Evolutionary conservation across 2,113 vertebrate genomes (phyloP).

Genomic region (Poeciliopsis turrubarensis): DNA sequence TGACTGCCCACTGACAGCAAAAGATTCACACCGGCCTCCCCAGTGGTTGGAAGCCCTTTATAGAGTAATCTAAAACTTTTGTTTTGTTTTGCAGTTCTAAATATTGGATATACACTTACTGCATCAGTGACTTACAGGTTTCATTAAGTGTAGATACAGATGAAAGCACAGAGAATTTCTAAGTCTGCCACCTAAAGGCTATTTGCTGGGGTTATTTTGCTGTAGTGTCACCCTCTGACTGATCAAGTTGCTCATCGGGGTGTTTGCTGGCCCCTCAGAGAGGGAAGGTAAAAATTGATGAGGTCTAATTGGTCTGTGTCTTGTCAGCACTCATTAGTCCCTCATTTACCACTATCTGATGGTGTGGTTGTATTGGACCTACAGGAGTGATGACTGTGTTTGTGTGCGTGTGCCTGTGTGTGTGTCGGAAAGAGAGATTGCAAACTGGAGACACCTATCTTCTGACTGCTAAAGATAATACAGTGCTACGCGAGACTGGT

Average conservation of each 20-base stretch:
- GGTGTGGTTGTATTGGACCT: constrained; percentile 68
- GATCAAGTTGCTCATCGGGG: constrained; percentile 76
- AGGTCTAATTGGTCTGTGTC: constrained; percentile 79
- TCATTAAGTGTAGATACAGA: constrained; percentile 47
- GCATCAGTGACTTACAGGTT: not conserved
- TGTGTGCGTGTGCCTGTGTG: not conserved
- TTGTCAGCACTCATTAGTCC: constrained; percentile 76
- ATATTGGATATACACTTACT: not conserved
- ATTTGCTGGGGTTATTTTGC: constrained; percentile 60
- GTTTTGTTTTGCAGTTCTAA: not conserved
- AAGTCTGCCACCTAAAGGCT: constrained; percentile 47
- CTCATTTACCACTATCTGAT: constrained; percentile 81
- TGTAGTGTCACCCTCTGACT: constrained; percentile 70
- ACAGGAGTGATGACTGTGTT: constrained; percentile 25
- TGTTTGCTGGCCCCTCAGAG: constrained; percentile 67
- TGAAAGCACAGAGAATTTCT: constrained; percentile 14
- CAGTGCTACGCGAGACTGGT: not conserved
- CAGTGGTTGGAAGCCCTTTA: not conserved
- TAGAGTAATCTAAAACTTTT: not conserved
- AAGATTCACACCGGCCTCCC: not conserved
- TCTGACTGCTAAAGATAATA: not conserved
- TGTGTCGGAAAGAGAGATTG: not conserved
- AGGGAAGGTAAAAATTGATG: constrained; percentile 71
- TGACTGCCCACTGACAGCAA: too few relatives aligned
- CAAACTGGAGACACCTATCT: constrained; percentile 1